Conservation (phyloP, 1,140 invertebrate species). For the Dinothrombium tinctorium region DNA sequence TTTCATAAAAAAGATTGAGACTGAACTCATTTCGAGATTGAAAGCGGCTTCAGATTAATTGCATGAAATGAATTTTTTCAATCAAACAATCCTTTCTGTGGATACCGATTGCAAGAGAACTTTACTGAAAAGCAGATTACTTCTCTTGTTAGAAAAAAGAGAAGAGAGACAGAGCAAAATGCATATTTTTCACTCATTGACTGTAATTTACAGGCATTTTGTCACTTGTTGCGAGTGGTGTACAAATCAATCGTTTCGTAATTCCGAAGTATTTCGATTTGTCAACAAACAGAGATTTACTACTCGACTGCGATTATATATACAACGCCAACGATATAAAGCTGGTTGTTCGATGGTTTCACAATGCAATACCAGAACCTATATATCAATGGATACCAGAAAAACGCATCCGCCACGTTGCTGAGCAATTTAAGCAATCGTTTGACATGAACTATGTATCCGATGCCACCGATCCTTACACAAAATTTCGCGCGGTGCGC, state of each 20-base stretch:
- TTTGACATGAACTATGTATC: slow-evolving; percentile 7
- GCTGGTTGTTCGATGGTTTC: slow-evolving; percentile 19
- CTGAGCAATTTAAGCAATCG: slow-evolving; percentile 6
- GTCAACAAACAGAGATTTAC: slow-evolving; percentile 1
- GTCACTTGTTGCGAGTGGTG: neutral
- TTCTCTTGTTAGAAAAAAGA: neutral
- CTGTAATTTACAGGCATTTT: neutral
- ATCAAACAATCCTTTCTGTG: no score
- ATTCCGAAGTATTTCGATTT: slow-evolving; percentile 1
- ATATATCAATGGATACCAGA: slow-evolving; percentile 21
- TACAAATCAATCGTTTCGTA: neutral
- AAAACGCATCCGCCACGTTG: slow-evolving; percentile 5
- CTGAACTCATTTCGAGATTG: no score
- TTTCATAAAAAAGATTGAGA: no score
- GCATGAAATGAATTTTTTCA: no score
- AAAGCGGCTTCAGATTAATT: no score
- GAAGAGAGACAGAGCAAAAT: neutral
- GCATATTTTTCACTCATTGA: neutral
- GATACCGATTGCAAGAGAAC: no score
- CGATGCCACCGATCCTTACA: slow-evolving; percentile 3
- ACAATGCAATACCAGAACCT: slow-evolving; percentile 16
- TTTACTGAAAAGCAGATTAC: neutral
- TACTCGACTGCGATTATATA: slow-evolving; percentile 18
- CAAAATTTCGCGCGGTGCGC: slow-evolving; percentile 8
- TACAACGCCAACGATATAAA: slow-evolving; percentile 14